Evolutionary conservation across 2,888 invertebrate species (phyloP).

Genomic region (Brenthis ino): DNA sequence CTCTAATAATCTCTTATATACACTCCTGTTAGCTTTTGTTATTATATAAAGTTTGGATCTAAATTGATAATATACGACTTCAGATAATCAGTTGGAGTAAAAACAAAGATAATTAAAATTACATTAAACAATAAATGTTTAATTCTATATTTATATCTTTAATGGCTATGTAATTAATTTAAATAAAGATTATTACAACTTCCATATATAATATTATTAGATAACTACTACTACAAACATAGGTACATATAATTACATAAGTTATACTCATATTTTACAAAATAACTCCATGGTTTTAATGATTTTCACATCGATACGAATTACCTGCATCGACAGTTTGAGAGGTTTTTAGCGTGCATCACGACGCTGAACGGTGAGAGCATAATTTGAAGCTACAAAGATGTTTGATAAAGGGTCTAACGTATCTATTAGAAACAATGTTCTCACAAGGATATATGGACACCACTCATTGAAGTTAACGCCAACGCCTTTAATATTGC

Average conservation of each 20-base stretch:
- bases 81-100: too few species aligned
- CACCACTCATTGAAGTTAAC: background rate
- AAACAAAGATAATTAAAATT: too few species aligned
- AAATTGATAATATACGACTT: background rate
- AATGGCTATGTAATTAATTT: too few species aligned
- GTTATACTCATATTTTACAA: background rate
- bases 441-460: slow-evolving; percentile 6
- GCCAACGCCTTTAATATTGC: background rate
- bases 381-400: slow-evolving; percentile 18
- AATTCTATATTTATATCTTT: too few species aligned
- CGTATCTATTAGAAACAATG: slow-evolving; percentile 16
- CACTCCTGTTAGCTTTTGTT: background rate
- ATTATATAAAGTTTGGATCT: background rate
- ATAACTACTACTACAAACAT: too few species aligned
- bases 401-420: slow-evolving; percentile 20
- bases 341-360: slow-evolving; percentile 20
- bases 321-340: background rate
- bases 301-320: slow-evolving; percentile 20
- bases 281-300: background rate
- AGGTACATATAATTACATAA: background rate
- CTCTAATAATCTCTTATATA: background rate
- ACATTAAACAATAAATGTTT: too few species aligned
- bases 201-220: too few species aligned
- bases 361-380: slow-evolving; percentile 18
- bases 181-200: too few species aligned